These are phyloP conservation scores for Calypte anna DNA, from an alignment of 2,113 vertebrate genomes.

Conservation along the genomic window DNA sequence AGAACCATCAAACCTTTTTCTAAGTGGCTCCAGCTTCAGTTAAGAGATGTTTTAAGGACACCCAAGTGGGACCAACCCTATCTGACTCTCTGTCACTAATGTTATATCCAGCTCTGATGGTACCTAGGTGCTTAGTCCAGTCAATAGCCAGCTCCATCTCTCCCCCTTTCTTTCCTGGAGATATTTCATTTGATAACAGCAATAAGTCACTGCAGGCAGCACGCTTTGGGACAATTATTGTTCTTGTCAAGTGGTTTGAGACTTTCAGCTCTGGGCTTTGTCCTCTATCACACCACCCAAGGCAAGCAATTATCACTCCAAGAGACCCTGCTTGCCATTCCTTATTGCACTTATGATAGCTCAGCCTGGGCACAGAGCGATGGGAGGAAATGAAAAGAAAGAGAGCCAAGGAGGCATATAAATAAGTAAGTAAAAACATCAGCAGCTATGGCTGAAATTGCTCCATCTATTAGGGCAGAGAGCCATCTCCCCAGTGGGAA, in stretches of 20 bases:
- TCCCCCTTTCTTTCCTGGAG: neutral
- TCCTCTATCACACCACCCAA: conserved; percentile 55
- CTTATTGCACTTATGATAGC: conserved; percentile 19
- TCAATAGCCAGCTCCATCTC: neutral
- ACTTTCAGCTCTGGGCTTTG: conserved; percentile 38
- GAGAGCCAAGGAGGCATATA: neutral
- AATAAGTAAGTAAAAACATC: conserved; percentile 23
- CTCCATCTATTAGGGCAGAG: neutral
- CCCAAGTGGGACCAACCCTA: neutral
- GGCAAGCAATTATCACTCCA: conserved; percentile 56
- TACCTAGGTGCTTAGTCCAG: neutral
- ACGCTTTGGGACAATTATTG: conserved; percentile 20
- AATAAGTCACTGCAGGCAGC: conserved; percentile 38
- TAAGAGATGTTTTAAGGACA: neutral
- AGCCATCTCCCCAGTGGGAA: neutral
- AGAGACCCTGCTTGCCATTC: conserved; percentile 41
- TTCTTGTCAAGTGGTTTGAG: conserved; percentile 54
- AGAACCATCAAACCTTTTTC: neutral
- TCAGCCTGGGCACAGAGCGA: neutral
- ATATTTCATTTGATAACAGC: conserved; percentile 42
- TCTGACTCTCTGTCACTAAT: neutral
- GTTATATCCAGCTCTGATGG: neutral
- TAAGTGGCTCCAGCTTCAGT: neutral
- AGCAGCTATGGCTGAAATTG: conserved; percentile 11
- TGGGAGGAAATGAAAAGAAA: conserved; percentile 24